Conservation (phyloP, 2,113 vertebrate species). For the Sapajus apella region DNA sequence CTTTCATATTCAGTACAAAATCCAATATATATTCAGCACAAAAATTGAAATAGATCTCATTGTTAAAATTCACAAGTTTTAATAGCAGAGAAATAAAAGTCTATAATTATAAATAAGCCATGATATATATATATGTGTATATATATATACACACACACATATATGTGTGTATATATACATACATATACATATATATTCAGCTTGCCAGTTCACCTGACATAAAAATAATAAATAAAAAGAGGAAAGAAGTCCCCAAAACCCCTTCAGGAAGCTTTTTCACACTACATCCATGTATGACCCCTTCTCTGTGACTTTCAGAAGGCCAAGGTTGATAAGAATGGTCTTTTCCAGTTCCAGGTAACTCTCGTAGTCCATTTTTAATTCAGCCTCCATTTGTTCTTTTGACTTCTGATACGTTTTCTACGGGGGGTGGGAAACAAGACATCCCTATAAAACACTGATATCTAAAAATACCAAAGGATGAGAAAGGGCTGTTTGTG, state of each 20-base stretch:
- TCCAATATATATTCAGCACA: not conserved
- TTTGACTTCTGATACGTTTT: constrained; percentile 67
- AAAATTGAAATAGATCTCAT: not conserved
- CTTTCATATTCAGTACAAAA: not conserved
- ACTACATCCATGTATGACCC: not conserved
- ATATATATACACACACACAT: no score
- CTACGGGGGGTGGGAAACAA: constrained; percentile 52
- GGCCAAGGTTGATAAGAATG: constrained; percentile 75
- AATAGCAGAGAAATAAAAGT: constrained; percentile 38
- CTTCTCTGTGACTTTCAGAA: constrained; percentile 55
- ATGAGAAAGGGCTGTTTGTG: not conserved
- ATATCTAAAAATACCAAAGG: not conserved
- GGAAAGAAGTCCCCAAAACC: not conserved
- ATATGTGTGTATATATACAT: no score
- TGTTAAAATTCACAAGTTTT: constrained; percentile 51
- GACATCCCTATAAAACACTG: not conserved
- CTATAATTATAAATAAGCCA: not conserved
- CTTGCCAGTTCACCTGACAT: not conserved
- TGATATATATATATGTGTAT: no score
- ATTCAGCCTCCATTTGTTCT: constrained; percentile 78
- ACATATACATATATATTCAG: not conserved
- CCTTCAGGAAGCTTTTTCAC: not conserved
- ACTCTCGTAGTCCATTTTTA: constrained; percentile 72
- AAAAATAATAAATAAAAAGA: not conserved
- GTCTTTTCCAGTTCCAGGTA: constrained; percentile 82